These are phyloP conservation scores for Hemitrygon akajei DNA, from an alignment of 2,797 vertebrate genomes.

Conservation along the genomic window DNA sequence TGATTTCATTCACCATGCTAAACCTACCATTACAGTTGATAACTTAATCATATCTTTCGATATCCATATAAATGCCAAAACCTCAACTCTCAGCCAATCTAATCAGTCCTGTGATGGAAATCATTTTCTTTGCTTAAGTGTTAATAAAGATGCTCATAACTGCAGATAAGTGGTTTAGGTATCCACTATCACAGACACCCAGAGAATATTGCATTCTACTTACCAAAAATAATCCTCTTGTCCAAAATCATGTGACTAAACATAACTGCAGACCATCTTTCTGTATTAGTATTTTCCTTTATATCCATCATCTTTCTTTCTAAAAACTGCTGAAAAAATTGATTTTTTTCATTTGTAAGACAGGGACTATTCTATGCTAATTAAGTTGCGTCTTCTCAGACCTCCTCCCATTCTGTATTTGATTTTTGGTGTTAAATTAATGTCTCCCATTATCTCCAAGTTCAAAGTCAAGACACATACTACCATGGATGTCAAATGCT, in stretches of 20 bases:
- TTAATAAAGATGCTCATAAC: not conserved
- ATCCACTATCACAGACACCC: not conserved
- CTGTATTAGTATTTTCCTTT: not conserved
- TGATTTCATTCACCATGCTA: not conserved
- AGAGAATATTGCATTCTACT: not conserved
- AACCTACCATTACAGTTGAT: not conserved
- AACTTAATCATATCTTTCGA: not conserved
- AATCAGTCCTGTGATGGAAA: not conserved
- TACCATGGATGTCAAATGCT: not conserved
- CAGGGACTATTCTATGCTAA: not conserved
- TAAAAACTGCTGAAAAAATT: not conserved
- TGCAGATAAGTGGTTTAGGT: not conserved
- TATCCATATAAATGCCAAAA: not conserved
- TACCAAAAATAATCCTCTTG: not conserved
- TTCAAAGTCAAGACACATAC: not conserved
- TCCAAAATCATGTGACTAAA: not conserved
- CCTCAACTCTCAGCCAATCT: not conserved
- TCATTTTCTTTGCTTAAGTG: not conserved
- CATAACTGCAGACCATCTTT: not conserved
- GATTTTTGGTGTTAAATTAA: not conserved
- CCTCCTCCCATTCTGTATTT: not conserved
- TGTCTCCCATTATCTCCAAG: not conserved
- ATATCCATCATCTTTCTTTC: not conserved
- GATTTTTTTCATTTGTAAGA: not conserved
- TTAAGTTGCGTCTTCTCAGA: not conserved